These are phyloP conservation scores for Aleiodes sp. DNA, from an alignment of 1,140 invertebrate genomes.

Conservation along the genomic window DNA sequence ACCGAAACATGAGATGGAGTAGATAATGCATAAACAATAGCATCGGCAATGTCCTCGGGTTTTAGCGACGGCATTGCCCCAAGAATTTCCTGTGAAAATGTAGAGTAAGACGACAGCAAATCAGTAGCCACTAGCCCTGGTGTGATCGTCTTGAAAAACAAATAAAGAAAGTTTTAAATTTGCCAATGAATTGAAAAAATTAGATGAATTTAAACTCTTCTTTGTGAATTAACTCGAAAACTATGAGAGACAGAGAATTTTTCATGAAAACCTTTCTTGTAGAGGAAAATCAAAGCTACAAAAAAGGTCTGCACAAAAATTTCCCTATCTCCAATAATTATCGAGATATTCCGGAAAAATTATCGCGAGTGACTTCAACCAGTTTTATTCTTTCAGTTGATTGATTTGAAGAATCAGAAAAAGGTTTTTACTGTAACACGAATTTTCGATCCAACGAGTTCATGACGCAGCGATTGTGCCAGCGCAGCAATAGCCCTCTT, in stretches of 20 bases:
- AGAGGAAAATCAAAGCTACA: too few species aligned
- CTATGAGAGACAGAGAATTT: too few species aligned
- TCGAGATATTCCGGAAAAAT: too few species aligned
- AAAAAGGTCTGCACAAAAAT: too few species aligned
- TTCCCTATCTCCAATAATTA: too few species aligned
- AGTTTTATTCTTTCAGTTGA: not conserved
- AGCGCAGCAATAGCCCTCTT: conserved; percentile 70
- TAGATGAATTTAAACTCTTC: too few species aligned
- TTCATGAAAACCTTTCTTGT: too few species aligned
- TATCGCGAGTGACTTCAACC: too few species aligned
- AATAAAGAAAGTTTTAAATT: not conserved
- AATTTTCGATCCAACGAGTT: conserved; percentile 65
- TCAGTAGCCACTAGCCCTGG: conserved; percentile 61
- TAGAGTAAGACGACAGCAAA: conserved; percentile 45
- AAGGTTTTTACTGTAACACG: conserved; percentile 45
- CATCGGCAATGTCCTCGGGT: conserved; percentile 64
- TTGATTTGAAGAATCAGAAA: not conserved
- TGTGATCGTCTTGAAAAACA: conserved; percentile 53
- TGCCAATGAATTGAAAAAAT: too few species aligned
- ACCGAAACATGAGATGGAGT: conserved; percentile 66
- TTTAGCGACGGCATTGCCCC: conserved; percentile 60
- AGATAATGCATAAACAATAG: conserved; percentile 64
- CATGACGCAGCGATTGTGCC: conserved; percentile 69
- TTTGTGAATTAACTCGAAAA: too few species aligned
- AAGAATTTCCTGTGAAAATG: conserved; percentile 48